Conservation (phyloP, 2,797 vertebrate genomes). For the Xyrichtys novacula region DNA sequence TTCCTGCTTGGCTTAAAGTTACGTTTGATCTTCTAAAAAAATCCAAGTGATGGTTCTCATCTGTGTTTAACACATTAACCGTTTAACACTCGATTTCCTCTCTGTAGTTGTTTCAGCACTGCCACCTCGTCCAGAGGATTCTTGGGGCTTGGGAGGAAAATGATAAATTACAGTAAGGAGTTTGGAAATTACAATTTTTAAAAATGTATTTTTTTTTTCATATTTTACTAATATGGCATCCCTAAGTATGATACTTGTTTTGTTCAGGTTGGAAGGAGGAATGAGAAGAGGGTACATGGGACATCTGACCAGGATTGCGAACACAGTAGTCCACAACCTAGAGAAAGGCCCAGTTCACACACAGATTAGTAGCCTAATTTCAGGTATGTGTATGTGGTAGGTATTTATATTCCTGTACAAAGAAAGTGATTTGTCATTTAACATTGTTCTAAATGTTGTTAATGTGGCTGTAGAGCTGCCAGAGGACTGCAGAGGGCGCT, state of each 20-base stretch:
- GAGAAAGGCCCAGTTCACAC: constrained; percentile 91
- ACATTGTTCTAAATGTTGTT: background rate
- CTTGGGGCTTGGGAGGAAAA: constrained; percentile 97
- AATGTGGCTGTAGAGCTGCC: constrained; percentile 87
- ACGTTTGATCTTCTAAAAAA: background rate
- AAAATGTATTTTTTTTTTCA: no score
- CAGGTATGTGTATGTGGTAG: constrained; percentile 53
- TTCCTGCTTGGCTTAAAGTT: constrained; percentile 13
- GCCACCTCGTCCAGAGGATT: constrained; percentile 95
- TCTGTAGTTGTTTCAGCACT: constrained; percentile 94
- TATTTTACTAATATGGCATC: constrained; percentile 8
- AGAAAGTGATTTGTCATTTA: background rate
- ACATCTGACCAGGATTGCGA: constrained; percentile 97
- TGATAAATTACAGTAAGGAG: constrained; percentile 95
- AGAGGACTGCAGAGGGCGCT: constrained; percentile 93
- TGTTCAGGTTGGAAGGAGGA: constrained; percentile 91
- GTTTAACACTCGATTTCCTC: constrained; percentile 13
- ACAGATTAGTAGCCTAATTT: constrained; percentile 79
- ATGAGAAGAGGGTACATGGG: constrained; percentile 98
- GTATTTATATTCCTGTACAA: background rate
- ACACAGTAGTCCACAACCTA: constrained; percentile 94
- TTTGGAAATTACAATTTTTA: background rate
- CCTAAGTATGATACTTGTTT: background rate
- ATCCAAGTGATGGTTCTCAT: background rate
- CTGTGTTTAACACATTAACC: no score